These are phyloP conservation scores for Heliconius congener DNA, from an alignment of 1,140 invertebrate genomes.

Conservation along the genomic window DNA sequence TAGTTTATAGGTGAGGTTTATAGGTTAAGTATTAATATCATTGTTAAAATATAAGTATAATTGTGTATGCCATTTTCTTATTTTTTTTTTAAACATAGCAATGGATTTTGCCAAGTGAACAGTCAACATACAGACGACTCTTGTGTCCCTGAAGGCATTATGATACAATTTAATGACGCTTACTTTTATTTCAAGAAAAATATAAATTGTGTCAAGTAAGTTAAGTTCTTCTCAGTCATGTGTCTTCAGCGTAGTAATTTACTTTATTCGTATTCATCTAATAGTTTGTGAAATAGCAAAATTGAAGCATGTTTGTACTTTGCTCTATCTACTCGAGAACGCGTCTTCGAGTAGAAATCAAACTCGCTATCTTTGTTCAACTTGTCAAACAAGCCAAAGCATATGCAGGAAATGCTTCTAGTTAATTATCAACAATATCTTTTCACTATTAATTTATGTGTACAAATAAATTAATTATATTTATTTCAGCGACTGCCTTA, in stretches of 20 bases:
- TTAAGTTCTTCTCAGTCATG: slow-evolving; percentile 8
- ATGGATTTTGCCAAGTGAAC: slow-evolving; percentile 62
- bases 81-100: slow-evolving; percentile 41
- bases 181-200: slow-evolving; percentile 51
- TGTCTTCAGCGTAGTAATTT: too few relatives aligned
- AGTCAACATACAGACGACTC: slow-evolving; percentile 47
- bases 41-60: too few relatives aligned
- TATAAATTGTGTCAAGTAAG: slow-evolving; percentile 16
- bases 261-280: too few relatives aligned
- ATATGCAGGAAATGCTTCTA: background rate
- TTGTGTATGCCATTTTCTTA: background rate
- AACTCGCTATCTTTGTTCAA: too few relatives aligned
- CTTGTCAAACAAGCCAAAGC: too few relatives aligned
- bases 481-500: slow-evolving; percentile 43
- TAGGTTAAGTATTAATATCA: too few relatives aligned
- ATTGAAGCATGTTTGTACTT: too few relatives aligned
- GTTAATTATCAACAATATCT: background rate
- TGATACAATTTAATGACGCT: slow-evolving; percentile 44
- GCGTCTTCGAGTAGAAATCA: too few relatives aligned
- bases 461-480: background rate
- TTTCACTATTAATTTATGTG: background rate
- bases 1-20: slow-evolving; percentile 51
- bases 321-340: too few relatives aligned
- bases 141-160: slow-evolving; percentile 47
- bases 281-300: too few relatives aligned